Evolutionary conservation across 2,888 invertebrate species (phyloP).

Genomic region (Sarcophaga carnaria): DNA sequence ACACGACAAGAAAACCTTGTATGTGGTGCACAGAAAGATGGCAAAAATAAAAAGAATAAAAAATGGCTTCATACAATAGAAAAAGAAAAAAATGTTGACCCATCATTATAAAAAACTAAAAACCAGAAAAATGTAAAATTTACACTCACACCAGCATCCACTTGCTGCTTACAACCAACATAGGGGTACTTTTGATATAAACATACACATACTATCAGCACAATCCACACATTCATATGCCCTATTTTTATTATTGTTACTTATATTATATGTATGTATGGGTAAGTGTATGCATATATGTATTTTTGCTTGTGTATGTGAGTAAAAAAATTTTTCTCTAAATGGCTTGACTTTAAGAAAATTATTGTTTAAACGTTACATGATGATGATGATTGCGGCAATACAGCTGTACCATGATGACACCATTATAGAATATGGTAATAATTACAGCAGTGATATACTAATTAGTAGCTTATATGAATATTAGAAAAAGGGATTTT

Average conservation of each 20-base stretch:
- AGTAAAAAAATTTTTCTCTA: conserved; percentile 20
- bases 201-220: not conserved
- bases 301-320: not conserved
- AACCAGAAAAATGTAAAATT: conserved; percentile 15
- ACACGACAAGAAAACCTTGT: not conserved
- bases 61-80: not conserved
- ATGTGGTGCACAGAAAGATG: not conserved
- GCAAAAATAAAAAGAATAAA: conserved; percentile 11
- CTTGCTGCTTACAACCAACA: not conserved
- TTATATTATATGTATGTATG: not conserved
- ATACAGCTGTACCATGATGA: not conserved
- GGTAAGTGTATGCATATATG: not conserved
- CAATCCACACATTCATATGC: not conserved
- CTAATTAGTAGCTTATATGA: not conserved
- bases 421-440: not conserved
- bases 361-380: conserved; percentile 54
- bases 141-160: not conserved
- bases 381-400: not conserved
- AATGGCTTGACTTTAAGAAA: conserved; percentile 58
- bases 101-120: conserved; percentile 38
- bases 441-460: not conserved
- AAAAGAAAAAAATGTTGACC: conserved; percentile 24
- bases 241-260: not conserved
- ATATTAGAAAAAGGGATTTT: not conserved
- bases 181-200: conserved; percentile 1